A percentile compares a stretch with the other conserved stretches of the same genome.
Conservation (phyloP, 2,797 vertebrate genomes). For the Spondyliosoma cantharus region DNA sequence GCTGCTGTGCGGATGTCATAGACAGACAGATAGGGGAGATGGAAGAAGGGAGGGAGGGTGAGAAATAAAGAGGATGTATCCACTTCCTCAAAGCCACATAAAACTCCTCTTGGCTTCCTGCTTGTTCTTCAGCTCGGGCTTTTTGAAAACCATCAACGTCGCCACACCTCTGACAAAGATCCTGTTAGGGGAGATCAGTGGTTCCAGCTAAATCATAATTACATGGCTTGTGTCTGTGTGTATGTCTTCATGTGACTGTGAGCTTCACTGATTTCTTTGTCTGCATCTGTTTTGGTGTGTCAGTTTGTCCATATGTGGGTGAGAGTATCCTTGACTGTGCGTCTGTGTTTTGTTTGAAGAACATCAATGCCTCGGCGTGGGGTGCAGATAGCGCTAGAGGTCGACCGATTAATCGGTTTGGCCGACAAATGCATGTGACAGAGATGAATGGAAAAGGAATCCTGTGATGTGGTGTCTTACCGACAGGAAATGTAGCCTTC, state of each 20-base stretch:
- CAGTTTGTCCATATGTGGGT: background rate
- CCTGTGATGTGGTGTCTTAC: constrained; percentile 46
- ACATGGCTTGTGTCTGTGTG: constrained; percentile 7
- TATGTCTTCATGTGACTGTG: constrained; percentile 4
- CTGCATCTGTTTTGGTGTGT: constrained; percentile 19
- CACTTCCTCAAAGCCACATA: constrained; percentile 70
- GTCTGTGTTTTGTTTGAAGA: constrained; percentile 32
- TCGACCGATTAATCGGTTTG: no score
- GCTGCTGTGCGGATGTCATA: constrained; percentile 64
- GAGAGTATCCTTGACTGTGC: constrained; percentile 20
- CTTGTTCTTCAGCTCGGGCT: constrained; percentile 31
- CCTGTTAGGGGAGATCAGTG: constrained; percentile 11
- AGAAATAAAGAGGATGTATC: constrained; percentile 61
- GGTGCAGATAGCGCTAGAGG: constrained; percentile 13
- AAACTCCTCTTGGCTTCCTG: constrained; percentile 46
- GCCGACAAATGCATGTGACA: constrained; percentile 35
- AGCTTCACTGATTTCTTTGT: background rate
- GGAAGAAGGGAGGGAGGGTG: constrained; percentile 35
- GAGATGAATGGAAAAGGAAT: constrained; percentile 42
- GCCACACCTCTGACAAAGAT: constrained; percentile 25
- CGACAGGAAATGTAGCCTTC: constrained; percentile 34
- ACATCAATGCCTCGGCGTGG: background rate
- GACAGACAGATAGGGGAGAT: constrained; percentile 49
- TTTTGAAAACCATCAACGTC: constrained; percentile 18
- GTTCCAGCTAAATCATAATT: constrained; percentile 1